Evolutionary conservation across 2,888 invertebrate genomes (phyloP), one percentile per base, ranked within the genome.

Genomic region (Eupithecia subumbrata): DNA sequence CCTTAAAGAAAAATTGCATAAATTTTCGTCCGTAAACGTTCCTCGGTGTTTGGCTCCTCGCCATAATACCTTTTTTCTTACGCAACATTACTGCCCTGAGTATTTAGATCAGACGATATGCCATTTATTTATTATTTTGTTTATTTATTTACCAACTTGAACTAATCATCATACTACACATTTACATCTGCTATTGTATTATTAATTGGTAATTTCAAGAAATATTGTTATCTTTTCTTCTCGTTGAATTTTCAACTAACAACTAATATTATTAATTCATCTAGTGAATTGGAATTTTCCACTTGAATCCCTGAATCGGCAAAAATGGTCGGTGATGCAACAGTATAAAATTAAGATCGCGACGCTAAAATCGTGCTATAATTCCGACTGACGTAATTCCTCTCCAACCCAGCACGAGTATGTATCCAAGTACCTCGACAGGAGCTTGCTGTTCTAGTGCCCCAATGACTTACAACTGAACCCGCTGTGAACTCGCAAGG

Each of bases 401-500:
- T 70, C 60, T 72, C 68, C 48, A 63, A 66, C 30, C 67, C 48
- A 69, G 40, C 30, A 25, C 14, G 60, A 56, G 12, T 71, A n/a
- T 1, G 18, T 45, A 73, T 66, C 69, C 37, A 73, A 72, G 69
- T 56, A 71, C 14, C 5, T n/a, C 25, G 64, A 8, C 64, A 52
- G 70, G 72, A 69, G 69, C 72, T 74, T 77, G 80, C 80, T 80
- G 82, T 83, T 82, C 78, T 81, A 76, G 82, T 86, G 86, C 85
- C 86, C 86, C 86, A 85, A 85, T 82, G 86, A 86, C 86, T 86
- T 86, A 82, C 82, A 84, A 82, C 81, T 86, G 86, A 86, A 86
- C 86, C 81, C 84, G 79, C 72, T 71, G 71, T 86, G 86, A 86
- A 86, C 86, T 85, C 84, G 77, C 40, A 9, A 82, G 84, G 81